A percentile compares a stretch with the other conserved stretches of the same genome.
Conservation (phyloP, 2,797 vertebrate genomes). For the Sebastes hubbsi region DNA sequence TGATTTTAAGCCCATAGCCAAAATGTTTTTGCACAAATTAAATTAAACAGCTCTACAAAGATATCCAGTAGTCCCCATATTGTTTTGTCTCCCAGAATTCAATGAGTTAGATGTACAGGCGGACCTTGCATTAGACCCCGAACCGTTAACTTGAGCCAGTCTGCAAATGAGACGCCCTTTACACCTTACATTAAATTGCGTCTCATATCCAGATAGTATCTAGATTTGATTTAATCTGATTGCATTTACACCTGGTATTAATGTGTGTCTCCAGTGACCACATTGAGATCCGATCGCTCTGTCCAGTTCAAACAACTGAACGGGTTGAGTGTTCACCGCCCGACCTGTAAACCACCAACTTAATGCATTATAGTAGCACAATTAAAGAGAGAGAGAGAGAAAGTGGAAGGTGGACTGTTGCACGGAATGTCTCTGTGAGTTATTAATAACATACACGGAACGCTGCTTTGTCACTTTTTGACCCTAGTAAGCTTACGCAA, state of each 20-base stretch:
- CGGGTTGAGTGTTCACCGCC: background rate
- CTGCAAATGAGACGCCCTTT: background rate
- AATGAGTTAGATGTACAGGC: background rate
- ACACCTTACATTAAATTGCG: background rate
- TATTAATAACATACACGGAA: no score
- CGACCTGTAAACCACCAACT: background rate
- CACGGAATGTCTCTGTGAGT: rapidly evolving
- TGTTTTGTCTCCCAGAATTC: background rate
- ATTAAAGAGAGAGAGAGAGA: background rate
- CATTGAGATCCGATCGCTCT: background rate
- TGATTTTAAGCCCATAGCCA: background rate
- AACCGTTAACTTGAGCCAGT: no score
- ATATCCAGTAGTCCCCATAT: background rate
- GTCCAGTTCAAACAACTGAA: background rate
- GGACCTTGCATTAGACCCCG: no score
- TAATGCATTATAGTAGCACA: background rate
- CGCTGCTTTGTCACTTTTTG: no score
- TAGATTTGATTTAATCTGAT: background rate
- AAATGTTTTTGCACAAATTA: background rate
- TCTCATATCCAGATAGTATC: background rate
- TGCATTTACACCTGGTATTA: background rate
- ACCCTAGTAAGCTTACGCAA: no score
- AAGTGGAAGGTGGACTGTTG: background rate
- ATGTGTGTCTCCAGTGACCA: no score
- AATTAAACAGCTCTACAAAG: background rate